These are phyloP conservation scores for Phortica magna DNA, from an alignment of 2,888 invertebrate genomes.

Conservation along the genomic window DNA sequence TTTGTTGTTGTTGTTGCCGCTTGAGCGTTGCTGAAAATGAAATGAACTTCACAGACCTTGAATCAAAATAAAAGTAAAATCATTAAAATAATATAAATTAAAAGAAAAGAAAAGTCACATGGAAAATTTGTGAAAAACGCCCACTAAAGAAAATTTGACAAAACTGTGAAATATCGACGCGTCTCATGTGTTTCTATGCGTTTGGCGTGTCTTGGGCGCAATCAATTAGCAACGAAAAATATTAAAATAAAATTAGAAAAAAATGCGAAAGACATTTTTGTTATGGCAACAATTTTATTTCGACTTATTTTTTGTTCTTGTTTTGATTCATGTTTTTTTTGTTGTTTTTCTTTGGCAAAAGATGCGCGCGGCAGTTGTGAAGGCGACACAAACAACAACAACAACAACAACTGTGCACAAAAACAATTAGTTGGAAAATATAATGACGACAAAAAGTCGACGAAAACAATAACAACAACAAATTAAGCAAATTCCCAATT, in stretches of 20 bases:
- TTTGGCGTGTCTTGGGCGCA: background rate
- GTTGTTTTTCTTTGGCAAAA: too few species aligned
- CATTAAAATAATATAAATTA: background rate
- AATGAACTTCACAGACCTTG: conserved; percentile 17
- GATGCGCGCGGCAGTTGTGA: too few species aligned
- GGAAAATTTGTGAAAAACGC: conserved; percentile 19
- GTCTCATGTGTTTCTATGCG: conserved; percentile 6
- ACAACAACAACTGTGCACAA: background rate
- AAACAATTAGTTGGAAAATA: conserved; percentile 21
- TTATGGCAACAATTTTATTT: background rate
- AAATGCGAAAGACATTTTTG: background rate
- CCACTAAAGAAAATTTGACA: background rate
- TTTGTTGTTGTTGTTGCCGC: background rate
- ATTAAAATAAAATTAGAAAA: conserved; percentile 11
- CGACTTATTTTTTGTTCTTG: too few species aligned
- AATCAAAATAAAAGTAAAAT: conserved; percentile 6
- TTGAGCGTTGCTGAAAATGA: background rate
- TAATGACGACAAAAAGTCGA: conserved; percentile 15
- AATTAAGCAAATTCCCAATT: background rate
- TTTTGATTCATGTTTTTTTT: too few species aligned
- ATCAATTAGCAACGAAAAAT: conserved; percentile 27
- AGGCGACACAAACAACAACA: background rate
- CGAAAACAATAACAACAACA: conserved; percentile 1
- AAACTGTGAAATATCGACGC: conserved; percentile 3
- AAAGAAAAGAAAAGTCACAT: conserved; percentile 7